phyloP scores from a whole-genome alignment of 92 coral and sea anemone genomes.

The Phenganax stokvisi region DNA sequence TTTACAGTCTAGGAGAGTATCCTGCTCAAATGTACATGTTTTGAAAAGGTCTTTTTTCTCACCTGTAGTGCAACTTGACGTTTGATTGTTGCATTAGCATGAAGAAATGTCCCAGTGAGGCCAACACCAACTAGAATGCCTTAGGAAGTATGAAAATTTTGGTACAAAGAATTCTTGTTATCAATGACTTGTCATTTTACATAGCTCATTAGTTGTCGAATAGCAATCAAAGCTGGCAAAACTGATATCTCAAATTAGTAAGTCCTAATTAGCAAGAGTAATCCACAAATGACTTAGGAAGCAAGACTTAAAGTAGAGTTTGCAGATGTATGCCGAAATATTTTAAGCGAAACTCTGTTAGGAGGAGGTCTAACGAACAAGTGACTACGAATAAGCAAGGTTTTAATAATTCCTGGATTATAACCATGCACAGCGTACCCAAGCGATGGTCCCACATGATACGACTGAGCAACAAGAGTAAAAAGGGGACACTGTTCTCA shows the following conservation, averaged over 20 bases:
- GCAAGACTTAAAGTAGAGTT: too few relatives aligned
- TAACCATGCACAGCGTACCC: slow-evolving; percentile 52
- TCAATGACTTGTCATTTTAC: neutral
- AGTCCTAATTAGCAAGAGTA: too few relatives aligned
- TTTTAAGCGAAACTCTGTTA: too few relatives aligned
- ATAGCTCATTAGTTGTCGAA: too few relatives aligned
- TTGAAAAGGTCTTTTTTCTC: neutral
- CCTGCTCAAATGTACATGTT: neutral
- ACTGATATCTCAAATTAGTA: too few relatives aligned
- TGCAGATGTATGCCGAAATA: too few relatives aligned
- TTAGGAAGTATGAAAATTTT: slow-evolving; percentile 13
- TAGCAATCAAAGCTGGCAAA: too few relatives aligned
- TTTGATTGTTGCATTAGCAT: slow-evolving; percentile 89
- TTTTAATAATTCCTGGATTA: neutral
- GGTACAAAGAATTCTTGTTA: too few relatives aligned
- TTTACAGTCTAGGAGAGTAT: neutral
- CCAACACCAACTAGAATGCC: slow-evolving; percentile 93
- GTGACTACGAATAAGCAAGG: neutral
- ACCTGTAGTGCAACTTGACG: slow-evolving; percentile 94
- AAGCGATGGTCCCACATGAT: slow-evolving; percentile 98
- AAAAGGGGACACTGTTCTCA: slow-evolving; percentile 89
- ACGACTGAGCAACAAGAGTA: slow-evolving; percentile 75
- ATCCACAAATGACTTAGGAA: too few relatives aligned
- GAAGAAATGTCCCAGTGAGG: slow-evolving; percentile 89
- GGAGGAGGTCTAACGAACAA: too few relatives aligned